These are phyloP conservation scores for Brachylomia viminalis DNA, from an alignment of 2,888 invertebrate genomes.

Conservation along the genomic window DNA sequence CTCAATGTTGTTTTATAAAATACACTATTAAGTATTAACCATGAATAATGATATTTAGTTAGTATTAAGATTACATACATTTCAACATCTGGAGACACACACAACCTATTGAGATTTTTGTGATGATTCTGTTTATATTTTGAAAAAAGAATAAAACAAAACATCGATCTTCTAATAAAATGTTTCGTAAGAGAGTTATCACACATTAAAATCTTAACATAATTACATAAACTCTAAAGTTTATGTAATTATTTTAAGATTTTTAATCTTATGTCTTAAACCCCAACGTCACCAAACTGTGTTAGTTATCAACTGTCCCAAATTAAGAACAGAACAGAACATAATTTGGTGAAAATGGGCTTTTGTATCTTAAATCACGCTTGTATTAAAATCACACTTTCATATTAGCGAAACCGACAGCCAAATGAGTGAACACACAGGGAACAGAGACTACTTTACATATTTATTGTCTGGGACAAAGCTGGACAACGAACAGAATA, in stretches of 20 bases:
- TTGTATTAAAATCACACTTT: constrained; percentile 1
- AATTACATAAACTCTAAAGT: no score
- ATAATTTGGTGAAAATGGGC: not conserved
- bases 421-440: not conserved
- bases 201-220: no score
- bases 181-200: not conserved
- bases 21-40: no score
- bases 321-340: not conserved
- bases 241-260: not conserved
- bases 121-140: no score
- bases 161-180: not conserved
- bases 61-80: no score
- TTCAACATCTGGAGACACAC: no score
- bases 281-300: not conserved
- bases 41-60: no score
- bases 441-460: constrained; percentile 30
- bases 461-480: constrained; percentile 59
- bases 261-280: not conserved
- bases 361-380: not conserved
- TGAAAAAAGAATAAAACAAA: not conserved
- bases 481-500: not conserved
- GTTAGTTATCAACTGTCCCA: not conserved
- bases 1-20: no score
- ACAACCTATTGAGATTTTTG: no score
- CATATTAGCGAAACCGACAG: constrained; percentile 10